These are phyloP conservation scores for Platerodrilus igneus DNA, from an alignment of 2,888 invertebrate species.

Conservation along the genomic window DNA sequence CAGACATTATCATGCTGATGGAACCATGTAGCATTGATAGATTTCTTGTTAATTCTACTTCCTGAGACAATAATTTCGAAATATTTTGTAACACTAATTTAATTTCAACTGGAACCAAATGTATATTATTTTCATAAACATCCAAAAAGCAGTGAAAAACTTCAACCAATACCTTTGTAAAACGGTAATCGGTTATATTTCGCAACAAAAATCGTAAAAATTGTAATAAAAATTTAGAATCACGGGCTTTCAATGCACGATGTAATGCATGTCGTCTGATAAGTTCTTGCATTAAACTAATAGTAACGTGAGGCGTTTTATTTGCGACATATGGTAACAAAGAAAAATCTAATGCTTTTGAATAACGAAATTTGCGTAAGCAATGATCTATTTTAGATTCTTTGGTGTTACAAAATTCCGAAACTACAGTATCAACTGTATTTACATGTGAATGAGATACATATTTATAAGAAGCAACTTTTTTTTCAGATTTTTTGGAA, in stretches of 20 bases:
- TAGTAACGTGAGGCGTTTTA: constrained; percentile 70
- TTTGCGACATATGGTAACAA: constrained; percentile 57
- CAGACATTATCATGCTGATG: constrained; percentile 62
- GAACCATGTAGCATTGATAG: constrained; percentile 66
- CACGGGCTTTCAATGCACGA: constrained; percentile 69
- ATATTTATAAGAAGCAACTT: constrained; percentile 53
- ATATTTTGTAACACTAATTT: constrained; percentile 59
- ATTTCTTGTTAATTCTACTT: constrained; percentile 62
- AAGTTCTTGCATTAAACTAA: constrained; percentile 80
- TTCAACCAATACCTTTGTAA: constrained; percentile 69
- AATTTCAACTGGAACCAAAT: constrained; percentile 58
- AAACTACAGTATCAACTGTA: constrained; percentile 53
- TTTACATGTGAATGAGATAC: constrained; percentile 38
- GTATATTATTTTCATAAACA: constrained; percentile 64
- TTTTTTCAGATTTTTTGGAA: constrained; percentile 47
- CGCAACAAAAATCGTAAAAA: constrained; percentile 72
- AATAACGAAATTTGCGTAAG: constrained; percentile 76
- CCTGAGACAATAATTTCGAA: constrained; percentile 58
- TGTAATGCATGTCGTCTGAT: constrained; percentile 75
- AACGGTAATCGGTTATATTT: constrained; percentile 65
- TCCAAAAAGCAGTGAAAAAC: constrained; percentile 71
- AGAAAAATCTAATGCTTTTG: constrained; percentile 71
- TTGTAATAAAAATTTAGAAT: constrained; percentile 59
- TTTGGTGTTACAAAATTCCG: constrained; percentile 43
- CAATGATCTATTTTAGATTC: constrained; percentile 63